Percentiles rank a stretch among this genome's conserved stretches.
phyloP scores from a whole-genome alignment of 2,797 vertebrate species.

The Ataeniobius toweri region DNA sequence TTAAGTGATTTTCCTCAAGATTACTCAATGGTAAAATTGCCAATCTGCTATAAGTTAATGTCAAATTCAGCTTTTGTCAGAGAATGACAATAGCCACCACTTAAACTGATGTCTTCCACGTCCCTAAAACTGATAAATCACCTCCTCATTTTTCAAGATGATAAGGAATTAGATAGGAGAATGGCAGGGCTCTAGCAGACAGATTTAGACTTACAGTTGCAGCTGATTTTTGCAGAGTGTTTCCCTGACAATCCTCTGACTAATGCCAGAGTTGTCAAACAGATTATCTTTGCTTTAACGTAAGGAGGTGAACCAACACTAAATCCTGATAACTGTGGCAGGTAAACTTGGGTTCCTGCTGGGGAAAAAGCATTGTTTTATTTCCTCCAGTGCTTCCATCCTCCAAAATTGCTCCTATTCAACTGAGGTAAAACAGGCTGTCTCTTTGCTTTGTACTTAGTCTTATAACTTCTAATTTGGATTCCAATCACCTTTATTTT shows the following conservation, averaged over 20 bases:
- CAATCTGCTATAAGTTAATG: conserved; percentile 26
- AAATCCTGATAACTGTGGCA: conserved; percentile 58
- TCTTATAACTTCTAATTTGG: conserved; percentile 73
- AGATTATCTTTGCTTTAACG: conserved; percentile 61
- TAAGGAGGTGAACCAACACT: conserved; percentile 51
- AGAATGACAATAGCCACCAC: conserved; percentile 41
- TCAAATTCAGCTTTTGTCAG: conserved; percentile 31
- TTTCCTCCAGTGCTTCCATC: not conserved
- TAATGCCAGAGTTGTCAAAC: conserved; percentile 55
- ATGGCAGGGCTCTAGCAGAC: conserved; percentile 44
- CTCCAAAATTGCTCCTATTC: conserved; percentile 31
- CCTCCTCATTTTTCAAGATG: conserved; percentile 50
- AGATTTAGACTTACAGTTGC: conserved; percentile 37
- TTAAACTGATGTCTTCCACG: conserved; percentile 50
- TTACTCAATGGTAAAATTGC: conserved; percentile 44
- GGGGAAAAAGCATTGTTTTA: not conserved
- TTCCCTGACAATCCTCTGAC: conserved; percentile 48
- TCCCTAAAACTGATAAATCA: conserved; percentile 36
- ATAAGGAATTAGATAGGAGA: conserved; percentile 56
- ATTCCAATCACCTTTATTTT: conserved; percentile 67
- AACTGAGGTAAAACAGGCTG: conserved; percentile 37
- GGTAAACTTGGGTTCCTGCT: conserved; percentile 24
- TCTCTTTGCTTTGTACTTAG: conserved; percentile 46
- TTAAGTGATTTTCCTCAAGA: conserved; percentile 24
- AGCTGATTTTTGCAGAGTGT: conserved; percentile 30